phyloP scores from a whole-genome alignment of 1,140 invertebrate species.

The Drosophila persimilis region DNA sequence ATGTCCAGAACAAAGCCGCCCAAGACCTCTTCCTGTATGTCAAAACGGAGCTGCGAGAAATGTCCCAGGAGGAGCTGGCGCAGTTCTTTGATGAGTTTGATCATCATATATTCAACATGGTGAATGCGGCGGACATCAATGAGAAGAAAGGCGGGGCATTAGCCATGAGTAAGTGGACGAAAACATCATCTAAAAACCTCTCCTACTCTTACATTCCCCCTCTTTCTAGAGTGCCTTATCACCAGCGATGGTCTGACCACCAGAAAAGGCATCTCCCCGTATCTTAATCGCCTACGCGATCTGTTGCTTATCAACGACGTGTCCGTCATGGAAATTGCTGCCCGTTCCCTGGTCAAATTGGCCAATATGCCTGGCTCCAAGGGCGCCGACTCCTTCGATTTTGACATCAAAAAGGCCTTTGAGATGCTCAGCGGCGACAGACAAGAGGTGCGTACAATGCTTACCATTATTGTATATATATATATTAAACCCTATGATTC shows the following conservation, averaged over 20 bases:
- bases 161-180: constrained; percentile 90
- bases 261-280: constrained; percentile 93
- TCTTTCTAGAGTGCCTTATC: constrained; percentile 91
- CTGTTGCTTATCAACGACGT: constrained; percentile 95
- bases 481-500: neutral
- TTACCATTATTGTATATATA: constrained; percentile 8
- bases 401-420: constrained; percentile 97
- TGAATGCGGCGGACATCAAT: constrained; percentile 94
- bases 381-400: constrained; percentile 97
- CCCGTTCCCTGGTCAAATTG: constrained; percentile 95
- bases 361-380: constrained; percentile 96
- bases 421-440: constrained; percentile 96
- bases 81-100: constrained; percentile 97
- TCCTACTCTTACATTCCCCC: neutral
- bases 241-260: constrained; percentile 96
- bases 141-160: constrained; percentile 98
- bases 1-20: constrained; percentile 92
- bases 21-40: constrained; percentile 95
- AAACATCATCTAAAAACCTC: constrained; percentile 3
- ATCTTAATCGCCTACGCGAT: constrained; percentile 96
- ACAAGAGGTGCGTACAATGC: constrained; percentile 86
- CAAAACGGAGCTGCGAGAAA: constrained; percentile 95
- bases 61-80: constrained; percentile 94
- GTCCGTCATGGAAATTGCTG: constrained; percentile 97
- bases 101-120: constrained; percentile 98